Evolutionary conservation across 2,797 vertebrate genomes (phyloP).

Genomic region (Neopelma chrysocephalum): DNA sequence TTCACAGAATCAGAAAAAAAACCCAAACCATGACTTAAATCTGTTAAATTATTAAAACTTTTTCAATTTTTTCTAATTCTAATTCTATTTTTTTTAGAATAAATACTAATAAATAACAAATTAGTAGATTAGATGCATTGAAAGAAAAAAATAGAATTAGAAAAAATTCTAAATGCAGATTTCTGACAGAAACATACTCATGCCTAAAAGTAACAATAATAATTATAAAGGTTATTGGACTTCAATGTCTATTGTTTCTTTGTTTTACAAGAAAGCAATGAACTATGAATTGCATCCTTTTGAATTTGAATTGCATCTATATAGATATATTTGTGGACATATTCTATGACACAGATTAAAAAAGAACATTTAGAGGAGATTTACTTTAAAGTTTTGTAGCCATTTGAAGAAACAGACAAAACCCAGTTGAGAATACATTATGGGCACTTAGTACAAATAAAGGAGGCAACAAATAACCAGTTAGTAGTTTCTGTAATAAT

Average conservation of each 20-base stretch:
- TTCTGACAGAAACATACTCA: conserved; percentile 26
- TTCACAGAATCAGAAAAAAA: background rate
- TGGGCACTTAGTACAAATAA: background rate
- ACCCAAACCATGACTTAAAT: background rate
- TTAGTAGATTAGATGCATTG: background rate
- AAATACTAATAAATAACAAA: background rate
- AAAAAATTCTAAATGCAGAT: background rate
- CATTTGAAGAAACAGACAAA: background rate
- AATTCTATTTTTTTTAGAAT: background rate
- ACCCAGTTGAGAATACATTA: background rate
- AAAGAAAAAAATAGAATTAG: background rate
- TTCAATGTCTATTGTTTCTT: background rate
- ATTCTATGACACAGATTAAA: background rate
- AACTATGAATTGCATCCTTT: background rate
- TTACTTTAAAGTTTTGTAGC: background rate
- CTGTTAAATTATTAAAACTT: conserved; percentile 34
- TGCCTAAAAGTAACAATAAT: conserved; percentile 25
- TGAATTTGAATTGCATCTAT: background rate
- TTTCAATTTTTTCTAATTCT: background rate
- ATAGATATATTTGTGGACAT: background rate
- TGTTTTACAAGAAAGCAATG: background rate
- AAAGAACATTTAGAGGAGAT: background rate
- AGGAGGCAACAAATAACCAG: background rate
- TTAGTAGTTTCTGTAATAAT: background rate
- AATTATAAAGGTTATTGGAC: background rate